These are phyloP conservation scores for Coelogynopora nodosa DNA, from an alignment of 2,888 invertebrate genomes.

Conservation along the genomic window DNA sequence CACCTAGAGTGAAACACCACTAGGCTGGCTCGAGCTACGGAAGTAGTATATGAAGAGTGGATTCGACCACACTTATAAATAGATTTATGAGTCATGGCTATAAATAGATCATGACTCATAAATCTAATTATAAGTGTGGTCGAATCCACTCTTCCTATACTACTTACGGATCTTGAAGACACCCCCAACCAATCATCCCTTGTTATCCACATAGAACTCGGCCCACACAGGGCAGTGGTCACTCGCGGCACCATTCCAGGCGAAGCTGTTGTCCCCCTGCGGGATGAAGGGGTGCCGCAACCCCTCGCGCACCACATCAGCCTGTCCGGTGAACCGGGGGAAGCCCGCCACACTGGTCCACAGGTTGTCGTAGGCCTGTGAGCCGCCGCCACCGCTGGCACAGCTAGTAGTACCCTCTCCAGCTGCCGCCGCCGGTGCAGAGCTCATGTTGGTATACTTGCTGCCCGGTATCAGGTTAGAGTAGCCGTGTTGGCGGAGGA, in stretches of 20 bases:
- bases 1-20: no score
- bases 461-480: conserved; percentile 1
- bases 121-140: no score
- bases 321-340: conserved; percentile 52
- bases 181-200: no score
- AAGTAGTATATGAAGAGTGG: no score
- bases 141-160: no score
- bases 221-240: conserved; percentile 74
- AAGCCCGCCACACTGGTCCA: conserved; percentile 54
- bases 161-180: no score
- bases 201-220: conserved; percentile 66
- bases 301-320: conserved; percentile 70
- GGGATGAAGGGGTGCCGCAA: conserved; percentile 75
- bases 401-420: not conserved
- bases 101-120: no score
- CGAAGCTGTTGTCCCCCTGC: conserved; percentile 68
- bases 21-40: no score
- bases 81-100: no score
- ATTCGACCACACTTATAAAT: no score
- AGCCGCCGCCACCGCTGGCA: conserved; percentile 52
- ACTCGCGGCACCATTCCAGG: conserved; percentile 75
- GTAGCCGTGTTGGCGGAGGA: conserved; percentile 5
- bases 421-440: not conserved
- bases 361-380: conserved; percentile 57
- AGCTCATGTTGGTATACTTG: not conserved